Percentiles rank a stretch among this genome's conserved stretches.
These are phyloP conservation scores for Pteria penguin DNA, from an alignment of 2,888 invertebrate genomes.

Conservation along the genomic window DNA sequence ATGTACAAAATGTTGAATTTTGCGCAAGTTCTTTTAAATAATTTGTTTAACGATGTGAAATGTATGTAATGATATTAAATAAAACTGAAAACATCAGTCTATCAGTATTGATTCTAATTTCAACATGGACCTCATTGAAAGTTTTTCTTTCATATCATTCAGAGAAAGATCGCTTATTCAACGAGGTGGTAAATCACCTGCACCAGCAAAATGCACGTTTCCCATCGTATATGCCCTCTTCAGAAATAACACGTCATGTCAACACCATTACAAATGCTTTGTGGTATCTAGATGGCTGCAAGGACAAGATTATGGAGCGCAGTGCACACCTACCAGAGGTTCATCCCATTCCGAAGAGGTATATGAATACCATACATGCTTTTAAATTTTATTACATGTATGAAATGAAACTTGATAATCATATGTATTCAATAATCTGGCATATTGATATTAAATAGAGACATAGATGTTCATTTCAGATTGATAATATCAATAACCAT, in stretches of 20 bases:
- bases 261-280: background rate
- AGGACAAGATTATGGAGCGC: background rate
- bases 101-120: background rate
- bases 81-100: no score
- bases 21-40: no score
- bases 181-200: background rate
- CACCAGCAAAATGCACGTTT: background rate
- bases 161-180: background rate
- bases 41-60: no score
- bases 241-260: background rate
- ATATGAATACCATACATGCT: background rate
- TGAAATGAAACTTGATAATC: background rate
- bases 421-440: background rate
- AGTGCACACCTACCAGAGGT: no score
- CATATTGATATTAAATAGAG: background rate
- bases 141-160: background rate
- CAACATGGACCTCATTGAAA: background rate
- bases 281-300: background rate
- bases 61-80: no score
- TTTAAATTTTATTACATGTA: background rate
- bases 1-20: no score
- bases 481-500: background rate
- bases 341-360: no score
- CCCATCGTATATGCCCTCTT: background rate
- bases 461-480: background rate